Percentiles rank a stretch among this genome's conserved stretches.
These are phyloP conservation scores for Diarsia mendica DNA, from an alignment of 2,888 invertebrate species.

Conservation along the genomic window DNA sequence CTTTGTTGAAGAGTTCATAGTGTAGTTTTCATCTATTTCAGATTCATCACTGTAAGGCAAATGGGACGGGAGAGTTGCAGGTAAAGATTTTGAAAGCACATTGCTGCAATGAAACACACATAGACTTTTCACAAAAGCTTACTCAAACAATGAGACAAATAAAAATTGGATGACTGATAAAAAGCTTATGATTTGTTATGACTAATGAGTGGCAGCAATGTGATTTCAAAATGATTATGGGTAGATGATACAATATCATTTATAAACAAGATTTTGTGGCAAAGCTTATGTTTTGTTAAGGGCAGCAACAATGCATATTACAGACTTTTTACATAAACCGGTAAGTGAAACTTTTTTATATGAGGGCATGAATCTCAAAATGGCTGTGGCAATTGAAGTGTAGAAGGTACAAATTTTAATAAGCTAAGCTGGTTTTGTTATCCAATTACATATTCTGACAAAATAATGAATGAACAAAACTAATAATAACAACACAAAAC, in stretches of 20 bases:
- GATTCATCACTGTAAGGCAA: constrained; percentile 80
- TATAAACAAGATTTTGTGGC: background rate
- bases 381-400: background rate
- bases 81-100: constrained; percentile 82
- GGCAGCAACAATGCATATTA: background rate
- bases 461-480: constrained; percentile 3
- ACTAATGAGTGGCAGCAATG: constrained; percentile 30
- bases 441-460: background rate
- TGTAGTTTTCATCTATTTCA: constrained; percentile 56
- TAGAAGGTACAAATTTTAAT: background rate
- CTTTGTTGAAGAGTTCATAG: constrained; percentile 43
- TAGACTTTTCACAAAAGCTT: constrained; percentile 78
- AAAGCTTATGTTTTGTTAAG: background rate
- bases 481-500: background rate
- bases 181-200: constrained; percentile 19
- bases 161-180: constrained; percentile 26
- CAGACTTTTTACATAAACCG: background rate
- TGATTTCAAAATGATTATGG: constrained; percentile 29
- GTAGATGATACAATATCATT: constrained; percentile 1
- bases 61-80: constrained; percentile 78
- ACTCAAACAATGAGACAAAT: constrained; percentile 50
- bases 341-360: background rate
- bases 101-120: constrained; percentile 83
- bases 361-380: background rate
- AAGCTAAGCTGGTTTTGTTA: background rate